Conservation (phyloP, 2,113 vertebrate genomes). For the Myiozetetes cayanensis region DNA sequence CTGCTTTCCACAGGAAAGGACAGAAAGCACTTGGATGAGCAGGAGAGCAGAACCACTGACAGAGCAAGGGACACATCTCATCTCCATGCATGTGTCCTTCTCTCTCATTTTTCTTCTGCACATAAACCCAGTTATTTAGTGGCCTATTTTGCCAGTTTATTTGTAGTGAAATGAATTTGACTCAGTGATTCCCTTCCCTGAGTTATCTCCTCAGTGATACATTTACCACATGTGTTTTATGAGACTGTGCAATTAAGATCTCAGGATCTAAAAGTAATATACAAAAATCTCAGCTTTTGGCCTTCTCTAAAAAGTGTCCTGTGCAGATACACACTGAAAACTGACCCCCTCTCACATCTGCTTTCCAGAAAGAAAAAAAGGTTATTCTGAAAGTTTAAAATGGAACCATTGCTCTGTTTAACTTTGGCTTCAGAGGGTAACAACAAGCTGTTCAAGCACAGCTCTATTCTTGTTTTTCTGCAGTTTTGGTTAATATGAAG, state of each 20-base stretch:
- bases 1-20: not conserved
- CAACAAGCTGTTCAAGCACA: not conserved
- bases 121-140: not conserved
- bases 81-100: not conserved
- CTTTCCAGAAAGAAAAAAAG: not conserved
- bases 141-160: not conserved
- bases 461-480: not conserved
- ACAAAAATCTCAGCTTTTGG: not conserved
- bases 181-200: rapidly evolving
- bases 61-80: not conserved
- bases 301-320: not conserved
- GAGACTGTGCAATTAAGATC: not conserved
- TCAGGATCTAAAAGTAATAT: not conserved
- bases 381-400: not conserved
- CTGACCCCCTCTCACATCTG: not conserved
- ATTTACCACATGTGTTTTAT: not conserved
- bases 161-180: not conserved
- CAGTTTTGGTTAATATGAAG: not conserved
- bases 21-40: not conserved
- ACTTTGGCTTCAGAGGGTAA: not conserved
- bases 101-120: not conserved
- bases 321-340: not conserved
- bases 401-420: not conserved
- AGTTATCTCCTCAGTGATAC: not conserved
- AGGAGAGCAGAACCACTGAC: not conserved